A percentile compares a stretch with the other conserved stretches of the same genome.
Evolutionary conservation across 1,140 invertebrate genomes (phyloP).

Genomic region (Epicauta chinensis): DNA sequence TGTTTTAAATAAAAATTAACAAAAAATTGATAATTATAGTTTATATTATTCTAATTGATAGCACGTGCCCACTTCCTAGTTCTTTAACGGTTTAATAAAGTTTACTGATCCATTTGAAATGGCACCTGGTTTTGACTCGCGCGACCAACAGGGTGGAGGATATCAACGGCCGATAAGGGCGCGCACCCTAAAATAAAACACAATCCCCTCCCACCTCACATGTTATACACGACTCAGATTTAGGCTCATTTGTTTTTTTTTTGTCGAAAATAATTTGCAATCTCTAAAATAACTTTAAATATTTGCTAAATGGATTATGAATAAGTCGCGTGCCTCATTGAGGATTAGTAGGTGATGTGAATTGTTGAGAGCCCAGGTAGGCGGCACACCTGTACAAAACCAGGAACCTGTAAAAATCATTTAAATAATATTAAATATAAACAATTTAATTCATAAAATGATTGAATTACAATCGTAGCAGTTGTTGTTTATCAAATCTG

Average conservation of each 20-base stretch:
- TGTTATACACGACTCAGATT: too few species aligned
- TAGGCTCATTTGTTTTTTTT: too few species aligned
- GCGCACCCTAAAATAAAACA: slow-evolving; percentile 15
- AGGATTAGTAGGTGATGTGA: slow-evolving; percentile 14
- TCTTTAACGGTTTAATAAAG: slow-evolving; percentile 20
- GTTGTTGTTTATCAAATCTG: too few species aligned
- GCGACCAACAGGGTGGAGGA: slow-evolving; percentile 19
- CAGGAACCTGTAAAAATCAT: slow-evolving; percentile 12
- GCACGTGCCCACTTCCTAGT: slow-evolving; percentile 23
- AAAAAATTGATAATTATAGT: background rate
- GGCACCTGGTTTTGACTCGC: slow-evolving; percentile 23
- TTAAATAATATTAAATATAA: too few species aligned
- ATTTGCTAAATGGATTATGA: background rate
- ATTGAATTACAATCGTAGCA: too few species aligned
- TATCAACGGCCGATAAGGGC: slow-evolving; percentile 24
- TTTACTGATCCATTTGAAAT: slow-evolving; percentile 16
- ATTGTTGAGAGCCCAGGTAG: slow-evolving; percentile 12
- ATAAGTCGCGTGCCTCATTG: slow-evolving; percentile 9
- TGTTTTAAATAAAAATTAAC: background rate
- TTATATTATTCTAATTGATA: slow-evolving; percentile 4
- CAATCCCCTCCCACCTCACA: slow-evolving; percentile 1
- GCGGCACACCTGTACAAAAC: slow-evolving; percentile 11
- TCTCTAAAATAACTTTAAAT: too few species aligned
- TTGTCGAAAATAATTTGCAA: too few species aligned
- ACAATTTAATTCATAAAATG: too few species aligned